Evolutionary conservation across 1,140 invertebrate genomes (phyloP), one percentile per base, ranked within the genome.

Genomic region (Drosophila mayri): DNA sequence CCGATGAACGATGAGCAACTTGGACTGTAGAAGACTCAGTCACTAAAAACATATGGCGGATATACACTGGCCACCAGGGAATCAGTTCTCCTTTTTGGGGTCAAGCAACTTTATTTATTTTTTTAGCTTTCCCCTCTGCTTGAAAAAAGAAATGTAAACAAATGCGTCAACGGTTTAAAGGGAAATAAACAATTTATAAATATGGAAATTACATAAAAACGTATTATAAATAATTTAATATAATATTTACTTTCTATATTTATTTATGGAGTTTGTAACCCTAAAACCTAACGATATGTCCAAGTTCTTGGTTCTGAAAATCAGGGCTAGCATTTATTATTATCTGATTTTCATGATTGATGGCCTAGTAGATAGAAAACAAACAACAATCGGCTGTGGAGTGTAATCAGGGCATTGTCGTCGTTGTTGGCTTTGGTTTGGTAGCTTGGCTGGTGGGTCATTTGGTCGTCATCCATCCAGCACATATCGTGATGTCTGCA

Each of bases 11-110:
- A 35, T 62, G 63, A 63, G 60, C 58, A 25, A 65, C 18, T 44
- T 44, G 63, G 32, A 66, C 38, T 68, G 61, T 30, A 52, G 60
- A 65, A 14, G 16, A 30, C 37, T 54, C 64, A 71, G 68, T 74
- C 70, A 66, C 58, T 63, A 22, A 54, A 81, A 68, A 59, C 73
- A 81, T 66, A 73, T 78, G 64, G 73, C 73, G 73, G 63, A 68
- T 41, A 49, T 68, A 61, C 73, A 76, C 71, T 75, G 44, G 6
- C 22, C 73, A 52, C 12, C 52, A 44, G n/a, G 30, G 62, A 49
- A 50, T 66, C 14, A 16, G 20, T 22, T 66, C 22, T 30, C 25
- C 11, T 30, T 60, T 46, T 28, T 8, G 25, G 18, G 59, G 41
- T 63, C 57, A 38, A 25, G 54, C n/a, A 43, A 37, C 20, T 60